These are phyloP conservation scores for Polymixis lichenea DNA, from an alignment of 2,888 invertebrate genomes.

Conservation along the genomic window DNA sequence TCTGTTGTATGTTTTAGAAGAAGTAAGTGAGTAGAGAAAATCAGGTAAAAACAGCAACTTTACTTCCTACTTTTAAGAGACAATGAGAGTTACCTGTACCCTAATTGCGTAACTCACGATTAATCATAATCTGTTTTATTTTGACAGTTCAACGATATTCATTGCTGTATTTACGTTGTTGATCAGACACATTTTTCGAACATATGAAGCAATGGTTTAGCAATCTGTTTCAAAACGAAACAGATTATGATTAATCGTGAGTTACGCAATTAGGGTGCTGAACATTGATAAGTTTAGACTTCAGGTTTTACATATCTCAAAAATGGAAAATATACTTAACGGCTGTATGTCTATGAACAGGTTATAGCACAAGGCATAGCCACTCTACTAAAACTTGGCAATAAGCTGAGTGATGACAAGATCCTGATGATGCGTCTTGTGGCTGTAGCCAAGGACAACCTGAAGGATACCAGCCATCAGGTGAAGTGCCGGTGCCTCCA, in stretches of 20 bases:
- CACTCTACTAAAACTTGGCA: conserved; percentile 93
- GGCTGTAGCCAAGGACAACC: conserved; percentile 92
- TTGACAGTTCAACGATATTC: too few species aligned
- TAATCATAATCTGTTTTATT: too few species aligned
- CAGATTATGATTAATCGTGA: too few species aligned
- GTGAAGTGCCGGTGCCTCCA: conserved; percentile 95
- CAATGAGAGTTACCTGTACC: background rate
- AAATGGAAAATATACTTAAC: background rate
- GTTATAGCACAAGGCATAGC: conserved; percentile 94
- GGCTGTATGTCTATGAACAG: conserved; percentile 62
- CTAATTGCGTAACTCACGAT: too few species aligned
- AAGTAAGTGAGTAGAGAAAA: too few species aligned
- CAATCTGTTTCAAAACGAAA: too few species aligned
- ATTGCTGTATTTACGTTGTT: background rate
- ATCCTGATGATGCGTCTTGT: conserved; percentile 91
- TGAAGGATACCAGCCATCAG: conserved; percentile 94
- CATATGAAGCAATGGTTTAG: too few species aligned
- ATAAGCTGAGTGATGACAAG: conserved; percentile 90
- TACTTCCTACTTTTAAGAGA: background rate
- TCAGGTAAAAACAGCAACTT: too few species aligned
- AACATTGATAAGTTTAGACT: background rate
- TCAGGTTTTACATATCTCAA: background rate
- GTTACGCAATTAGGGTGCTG: too few species aligned
- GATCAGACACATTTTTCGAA: too few species aligned
- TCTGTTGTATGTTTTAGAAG: too few species aligned